phyloP scores from a whole-genome alignment of 1,140 invertebrate species.

The Drosophila repleta region DNA sequence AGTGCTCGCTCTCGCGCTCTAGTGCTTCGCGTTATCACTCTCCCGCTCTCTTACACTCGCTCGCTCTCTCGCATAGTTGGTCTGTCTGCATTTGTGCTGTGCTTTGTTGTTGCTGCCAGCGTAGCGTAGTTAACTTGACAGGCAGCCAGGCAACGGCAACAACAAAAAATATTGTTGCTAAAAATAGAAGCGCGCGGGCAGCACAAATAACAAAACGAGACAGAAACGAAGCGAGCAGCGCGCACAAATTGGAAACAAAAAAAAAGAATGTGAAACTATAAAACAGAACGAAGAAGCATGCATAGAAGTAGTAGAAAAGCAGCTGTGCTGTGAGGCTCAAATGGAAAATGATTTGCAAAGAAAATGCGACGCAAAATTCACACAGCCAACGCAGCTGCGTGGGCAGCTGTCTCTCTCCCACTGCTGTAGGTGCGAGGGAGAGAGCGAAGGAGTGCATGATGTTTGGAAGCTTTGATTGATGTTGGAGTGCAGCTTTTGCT shows the following conservation, averaged over 20 bases:
- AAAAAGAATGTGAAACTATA: slow-evolving; percentile 53
- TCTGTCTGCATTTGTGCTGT: slow-evolving; percentile 44
- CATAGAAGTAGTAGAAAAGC: slow-evolving; percentile 39
- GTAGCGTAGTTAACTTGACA: slow-evolving; percentile 77
- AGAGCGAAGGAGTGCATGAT: slow-evolving; percentile 1
- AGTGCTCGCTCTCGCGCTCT: slow-evolving; percentile 34
- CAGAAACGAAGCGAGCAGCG: slow-evolving; percentile 53
- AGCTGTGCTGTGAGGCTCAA: slow-evolving; percentile 54
- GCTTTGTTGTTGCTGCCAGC: slow-evolving; percentile 61
- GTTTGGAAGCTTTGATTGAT: slow-evolving; percentile 52
- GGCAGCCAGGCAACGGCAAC: slow-evolving; percentile 45
- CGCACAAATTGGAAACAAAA: slow-evolving; percentile 55
- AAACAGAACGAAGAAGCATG: slow-evolving; percentile 32
- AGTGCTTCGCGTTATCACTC: slow-evolving; percentile 12
- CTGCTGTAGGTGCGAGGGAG: not conserved
- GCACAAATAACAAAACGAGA: slow-evolving; percentile 59
- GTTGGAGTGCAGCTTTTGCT: slow-evolving; percentile 37
- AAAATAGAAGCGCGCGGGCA: slow-evolving; percentile 73
- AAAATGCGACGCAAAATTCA: slow-evolving; percentile 64
- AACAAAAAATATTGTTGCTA: slow-evolving; percentile 63
- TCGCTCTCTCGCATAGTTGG: slow-evolving; percentile 62
- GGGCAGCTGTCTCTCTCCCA: slow-evolving; percentile 28
- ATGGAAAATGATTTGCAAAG: slow-evolving; percentile 42
- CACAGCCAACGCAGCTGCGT: slow-evolving; percentile 26
- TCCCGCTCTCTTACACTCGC: not conserved